Base-by-base conservation (phyloP, 92 coral and sea anemone species). In the Ricordea florida region DNA sequence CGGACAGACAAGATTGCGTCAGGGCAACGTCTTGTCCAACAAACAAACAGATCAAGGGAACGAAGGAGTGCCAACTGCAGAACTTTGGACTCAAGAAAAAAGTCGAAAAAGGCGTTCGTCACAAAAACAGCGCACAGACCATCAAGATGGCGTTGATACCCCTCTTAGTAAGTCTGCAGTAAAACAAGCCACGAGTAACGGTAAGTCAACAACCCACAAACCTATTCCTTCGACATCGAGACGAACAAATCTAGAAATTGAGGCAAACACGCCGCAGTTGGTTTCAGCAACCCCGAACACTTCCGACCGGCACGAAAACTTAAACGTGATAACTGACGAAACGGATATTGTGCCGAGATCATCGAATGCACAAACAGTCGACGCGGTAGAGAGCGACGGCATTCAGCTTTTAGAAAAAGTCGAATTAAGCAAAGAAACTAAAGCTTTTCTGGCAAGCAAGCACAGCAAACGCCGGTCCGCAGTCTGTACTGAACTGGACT, bases 401-500 rank as follows among this genome's bases (percentile, higher is more conserved):
- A 63, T 66, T 21, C 29, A 55, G 37, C 47, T 37, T 2, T 57
- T 86, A 13, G 66, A 66, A 8, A 78, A 27, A 10, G 86, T 81
- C 3, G 91, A 86, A 49, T 74, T 79, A 27, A 57, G 62, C n/a
- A 36, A 52, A 23, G 86, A 86, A 14, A 69, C 70, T 2, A 36
- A 26, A 26, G 66, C 57, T 2, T 93, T 87, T 34, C 64, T 93
- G 59, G 70, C 51, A 18, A 65, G 87, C 32, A 50, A 68, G 8
- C 57, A 13, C 14, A 83, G 83, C 25, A 69, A 31, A 2, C 76
- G 98, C 0, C 74, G 98, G 9, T 64, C 48, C 10, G 98, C 90
- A 4, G 76, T 83, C 1, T 92, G 98, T 30, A 16, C 33, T 1
- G 89, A 73, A 21, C 34, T 94, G 2, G 97, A 94, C 29, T 73